These are phyloP conservation scores for Atractosteus spatula DNA, from an alignment of 2,113 vertebrate species.

Conservation along the genomic window DNA sequence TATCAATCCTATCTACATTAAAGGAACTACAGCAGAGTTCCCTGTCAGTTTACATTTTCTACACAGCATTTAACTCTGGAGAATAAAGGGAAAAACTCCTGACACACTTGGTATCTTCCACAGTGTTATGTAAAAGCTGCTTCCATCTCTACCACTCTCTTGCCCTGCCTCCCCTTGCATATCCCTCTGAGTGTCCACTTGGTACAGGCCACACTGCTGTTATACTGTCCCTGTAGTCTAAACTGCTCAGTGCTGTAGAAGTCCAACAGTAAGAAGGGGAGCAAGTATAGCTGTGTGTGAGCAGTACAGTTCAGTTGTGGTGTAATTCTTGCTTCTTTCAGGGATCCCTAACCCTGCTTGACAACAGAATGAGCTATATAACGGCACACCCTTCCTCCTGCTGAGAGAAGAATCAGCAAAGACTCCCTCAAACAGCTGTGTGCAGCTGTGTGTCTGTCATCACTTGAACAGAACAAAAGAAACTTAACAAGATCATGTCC, in stretches of 20 bases:
- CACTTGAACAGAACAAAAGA: too few species aligned
- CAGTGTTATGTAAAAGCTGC: constrained; percentile 36
- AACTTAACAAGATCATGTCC: constrained; percentile 51
- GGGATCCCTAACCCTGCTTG: too few species aligned
- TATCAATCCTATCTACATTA: not conserved
- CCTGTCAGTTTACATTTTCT: not conserved
- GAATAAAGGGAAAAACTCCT: constrained; percentile 10
- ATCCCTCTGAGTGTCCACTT: constrained; percentile 47
- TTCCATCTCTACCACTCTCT: constrained; percentile 12
- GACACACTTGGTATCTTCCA: constrained; percentile 31
- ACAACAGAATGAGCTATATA: too few species aligned
- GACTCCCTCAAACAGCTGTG: constrained; percentile 12
- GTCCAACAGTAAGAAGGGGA: constrained; percentile 36
- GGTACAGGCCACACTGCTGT: constrained; percentile 57
- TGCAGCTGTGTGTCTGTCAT: not conserved
- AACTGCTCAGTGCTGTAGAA: constrained; percentile 33
- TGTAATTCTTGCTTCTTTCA: too few species aligned
- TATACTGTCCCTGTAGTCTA: constrained; percentile 41
- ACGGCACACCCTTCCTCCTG: too few species aligned
- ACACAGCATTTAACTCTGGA: not conserved
- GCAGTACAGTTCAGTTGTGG: too few species aligned
- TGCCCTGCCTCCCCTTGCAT: constrained; percentile 29
- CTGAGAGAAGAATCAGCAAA: not conserved
- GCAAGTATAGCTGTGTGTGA: too few species aligned
- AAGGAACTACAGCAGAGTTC: not conserved